These are phyloP conservation scores for Sphaeridia pumilis DNA, from an alignment of 2,888 invertebrate genomes.

Conservation along the genomic window DNA sequence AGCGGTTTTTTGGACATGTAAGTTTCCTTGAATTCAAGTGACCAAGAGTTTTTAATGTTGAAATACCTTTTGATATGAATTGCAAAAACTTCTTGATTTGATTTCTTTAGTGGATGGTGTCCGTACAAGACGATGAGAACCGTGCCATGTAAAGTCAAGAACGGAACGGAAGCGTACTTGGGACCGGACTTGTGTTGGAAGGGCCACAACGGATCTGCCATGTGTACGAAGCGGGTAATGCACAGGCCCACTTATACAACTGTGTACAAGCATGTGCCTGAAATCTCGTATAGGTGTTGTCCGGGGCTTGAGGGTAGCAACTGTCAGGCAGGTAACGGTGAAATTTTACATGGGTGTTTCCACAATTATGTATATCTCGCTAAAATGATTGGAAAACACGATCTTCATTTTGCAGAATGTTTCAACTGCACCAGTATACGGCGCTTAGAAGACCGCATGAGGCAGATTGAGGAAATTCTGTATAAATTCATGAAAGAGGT, in stretches of 20 bases:
- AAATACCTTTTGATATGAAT: background rate
- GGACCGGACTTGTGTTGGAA: constrained; percentile 32
- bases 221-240: constrained; percentile 31
- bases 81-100: background rate
- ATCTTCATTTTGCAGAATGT: constrained; percentile 30
- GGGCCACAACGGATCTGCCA: constrained; percentile 23
- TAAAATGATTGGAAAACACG: too few relatives aligned
- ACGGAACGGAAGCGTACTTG: constrained; percentile 32
- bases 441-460: background rate
- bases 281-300: constrained; percentile 36
- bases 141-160: constrained; percentile 28
- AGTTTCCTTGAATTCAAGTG: too few relatives aligned
- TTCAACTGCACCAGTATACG: constrained; percentile 32
- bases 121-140: constrained; percentile 27
- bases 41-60: too few relatives aligned
- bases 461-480: background rate
- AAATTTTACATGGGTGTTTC: too few relatives aligned
- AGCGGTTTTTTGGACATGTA: too few relatives aligned
- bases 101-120: constrained; percentile 27
- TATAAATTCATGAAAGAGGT: too few relatives aligned
- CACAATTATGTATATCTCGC: too few relatives aligned
- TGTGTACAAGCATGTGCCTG: constrained; percentile 34
- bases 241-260: constrained; percentile 32
- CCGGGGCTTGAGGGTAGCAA: constrained; percentile 30
- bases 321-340: constrained; percentile 23